These are phyloP conservation scores for Coboldia fuscipes DNA, from an alignment of 1,140 invertebrate genomes.

Conservation along the genomic window DNA sequence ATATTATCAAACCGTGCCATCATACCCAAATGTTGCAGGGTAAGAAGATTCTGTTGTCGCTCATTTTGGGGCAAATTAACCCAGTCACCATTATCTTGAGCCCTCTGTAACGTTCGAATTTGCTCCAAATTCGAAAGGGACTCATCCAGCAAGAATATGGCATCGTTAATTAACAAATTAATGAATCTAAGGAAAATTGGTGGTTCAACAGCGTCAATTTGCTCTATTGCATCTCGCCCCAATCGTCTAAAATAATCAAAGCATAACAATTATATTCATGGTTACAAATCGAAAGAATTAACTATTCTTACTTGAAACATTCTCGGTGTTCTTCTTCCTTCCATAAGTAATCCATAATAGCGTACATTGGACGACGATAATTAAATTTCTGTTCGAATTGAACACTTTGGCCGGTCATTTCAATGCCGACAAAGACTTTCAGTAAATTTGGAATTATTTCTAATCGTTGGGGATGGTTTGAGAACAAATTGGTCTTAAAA, in stretches of 20 bases:
- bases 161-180: conserved; percentile 90
- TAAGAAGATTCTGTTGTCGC: conserved; percentile 48
- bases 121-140: conserved; percentile 70
- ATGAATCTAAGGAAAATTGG: conserved; percentile 86
- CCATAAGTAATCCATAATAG: conserved; percentile 85
- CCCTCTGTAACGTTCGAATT: conserved; percentile 46
- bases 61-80: conserved; percentile 42
- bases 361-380: conserved; percentile 87
- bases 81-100: conserved; percentile 58
- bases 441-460: conserved; percentile 53
- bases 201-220: conserved; percentile 76
- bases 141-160: conserved; percentile 83
- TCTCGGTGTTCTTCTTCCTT: conserved; percentile 48
- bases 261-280: neutral
- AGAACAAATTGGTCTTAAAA: conserved; percentile 49
- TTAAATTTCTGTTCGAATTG: conserved; percentile 96
- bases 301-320: conserved; percentile 48
- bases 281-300: conserved; percentile 2
- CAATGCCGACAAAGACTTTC: conserved; percentile 88
- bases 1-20: conserved; percentile 84
- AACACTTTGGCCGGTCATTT: conserved; percentile 90
- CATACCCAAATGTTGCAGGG: conserved; percentile 59
- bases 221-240: conserved; percentile 55
- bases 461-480: conserved; percentile 44
- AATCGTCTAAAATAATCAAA: conserved; percentile 30